Percentiles rank a stretch among this genome's conserved stretches.
phyloP scores from a whole-genome alignment of 2,113 vertebrate species.

The Daboia siamensis region DNA sequence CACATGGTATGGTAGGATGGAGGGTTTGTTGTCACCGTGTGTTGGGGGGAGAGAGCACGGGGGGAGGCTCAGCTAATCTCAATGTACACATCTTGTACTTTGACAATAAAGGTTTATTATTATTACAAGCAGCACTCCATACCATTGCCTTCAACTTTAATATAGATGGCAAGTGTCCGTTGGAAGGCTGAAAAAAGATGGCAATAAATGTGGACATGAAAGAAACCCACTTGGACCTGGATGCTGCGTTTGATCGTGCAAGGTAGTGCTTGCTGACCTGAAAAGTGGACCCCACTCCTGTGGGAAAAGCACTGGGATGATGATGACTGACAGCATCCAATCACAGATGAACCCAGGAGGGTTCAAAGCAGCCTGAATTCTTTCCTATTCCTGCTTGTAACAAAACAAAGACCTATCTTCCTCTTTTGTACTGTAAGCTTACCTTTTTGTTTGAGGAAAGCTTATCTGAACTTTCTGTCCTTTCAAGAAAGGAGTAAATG shows the following conservation, averaged over 20 bases:
- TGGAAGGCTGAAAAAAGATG: too few relatives aligned
- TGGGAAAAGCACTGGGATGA: neutral
- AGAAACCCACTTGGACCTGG: neutral
- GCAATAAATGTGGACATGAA: neutral
- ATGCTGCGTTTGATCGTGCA: neutral
- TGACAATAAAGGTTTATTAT: too few relatives aligned
- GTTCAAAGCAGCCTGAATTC: neutral
- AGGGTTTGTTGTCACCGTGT: too few relatives aligned
- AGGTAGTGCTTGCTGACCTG: neutral
- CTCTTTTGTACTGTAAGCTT: neutral
- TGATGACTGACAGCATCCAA: neutral
- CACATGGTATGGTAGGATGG: too few relatives aligned
- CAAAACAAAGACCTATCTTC: neutral
- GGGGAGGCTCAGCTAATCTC: too few relatives aligned
- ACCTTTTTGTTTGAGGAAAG: neutral
- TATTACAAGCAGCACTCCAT: too few relatives aligned
- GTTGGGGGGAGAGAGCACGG: too few relatives aligned
- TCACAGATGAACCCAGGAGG: neutral
- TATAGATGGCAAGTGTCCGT: too few relatives aligned
- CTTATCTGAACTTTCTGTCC: neutral
- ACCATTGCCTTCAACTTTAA: too few relatives aligned
- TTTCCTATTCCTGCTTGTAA: neutral
- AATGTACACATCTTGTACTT: too few relatives aligned
- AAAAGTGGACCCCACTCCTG: neutral
- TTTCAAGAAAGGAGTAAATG: rapidly evolving